Evolutionary conservation across 2,888 invertebrate species (phyloP), one percentile per base, ranked within the genome.

Genomic region (Gnatocerus cornutus): DNA sequence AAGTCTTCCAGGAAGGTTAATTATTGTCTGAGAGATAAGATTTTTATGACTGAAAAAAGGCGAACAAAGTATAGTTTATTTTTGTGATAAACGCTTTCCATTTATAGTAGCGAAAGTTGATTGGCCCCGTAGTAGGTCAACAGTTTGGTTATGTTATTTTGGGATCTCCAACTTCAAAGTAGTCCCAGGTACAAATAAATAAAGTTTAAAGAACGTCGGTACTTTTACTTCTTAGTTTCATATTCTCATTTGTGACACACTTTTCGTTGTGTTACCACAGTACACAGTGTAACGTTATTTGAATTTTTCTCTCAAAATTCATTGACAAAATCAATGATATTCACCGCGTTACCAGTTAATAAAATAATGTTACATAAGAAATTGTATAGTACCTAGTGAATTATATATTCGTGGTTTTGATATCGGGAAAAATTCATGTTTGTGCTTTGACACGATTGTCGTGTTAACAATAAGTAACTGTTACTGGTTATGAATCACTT

Each of bases 41-140:
- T 52, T 65, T 53, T 65, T 56, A 55, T 65, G 14, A 37, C 13
- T 56, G n/a, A 43, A 52, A 53, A 68, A 68, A 50, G 29, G 37
- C 41, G 61, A 62, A 61, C 62, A 52, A 68, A 67, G 61, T 67
- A 39, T 45, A 53, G 70, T 71, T 65, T 71, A 71, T 71, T 71
- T 71, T 71, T 66, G 66, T 69, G 71, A 71, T 71, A 71, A 71
- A 69, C 71, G 66, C 65, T 71, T 71, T 71, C 71, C 71, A 71
- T 69, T 71, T 71, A 71, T 69, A 71, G 71, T 62, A 74, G 71
- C 71, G 74, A 74, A 74, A 74, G 74, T 74, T 74, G 74, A 74
- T 69, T 73, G 74, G 73, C 74, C 74, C 73, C 72, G 66, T 72
- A 72, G 74, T 74, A 74, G 74, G 74, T 74, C 72, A 73, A 71